Evolutionary conservation across 2,113 vertebrate species (phyloP).

Genomic region (Cyanocitta stelleri): DNA sequence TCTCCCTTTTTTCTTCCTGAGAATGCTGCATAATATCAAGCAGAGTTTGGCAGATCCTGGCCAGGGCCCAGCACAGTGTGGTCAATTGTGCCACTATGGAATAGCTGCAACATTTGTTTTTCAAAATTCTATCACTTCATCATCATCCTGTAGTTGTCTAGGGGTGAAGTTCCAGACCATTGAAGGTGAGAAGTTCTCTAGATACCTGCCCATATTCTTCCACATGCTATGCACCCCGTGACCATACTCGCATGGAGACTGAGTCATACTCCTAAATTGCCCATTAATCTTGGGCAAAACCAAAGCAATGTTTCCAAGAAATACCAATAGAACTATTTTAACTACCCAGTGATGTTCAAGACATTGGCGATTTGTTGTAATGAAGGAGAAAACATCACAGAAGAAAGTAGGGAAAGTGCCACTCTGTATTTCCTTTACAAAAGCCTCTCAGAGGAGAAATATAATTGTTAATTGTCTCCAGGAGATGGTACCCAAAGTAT

Average conservation of each 20-base stretch:
- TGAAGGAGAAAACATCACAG: background rate
- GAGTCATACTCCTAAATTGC: background rate
- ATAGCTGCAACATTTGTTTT: background rate
- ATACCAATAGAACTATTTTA: background rate
- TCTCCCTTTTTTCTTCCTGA: background rate
- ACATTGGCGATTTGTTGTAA: background rate
- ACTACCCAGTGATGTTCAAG: background rate
- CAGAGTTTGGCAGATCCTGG: background rate
- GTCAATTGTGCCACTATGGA: background rate
- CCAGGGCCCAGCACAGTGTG: fast-evolving
- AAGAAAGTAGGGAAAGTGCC: background rate
- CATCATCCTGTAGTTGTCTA: background rate
- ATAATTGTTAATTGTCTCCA: background rate
- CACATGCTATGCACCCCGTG: no score
- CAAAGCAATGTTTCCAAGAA: background rate
- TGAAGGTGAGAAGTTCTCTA: background rate
- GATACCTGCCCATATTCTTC: background rate
- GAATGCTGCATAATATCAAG: background rate
- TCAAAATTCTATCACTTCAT: background rate
- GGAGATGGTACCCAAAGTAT: background rate
- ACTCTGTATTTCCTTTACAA: background rate
- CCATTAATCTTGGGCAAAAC: background rate
- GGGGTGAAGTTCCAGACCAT: background rate
- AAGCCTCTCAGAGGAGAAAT: background rate
- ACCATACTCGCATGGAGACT: background rate